Evolutionary conservation across 2,797 vertebrate genomes (phyloP), one percentile per base, ranked within the genome.

Genomic region (Brachyrhaphis roseni): DNA sequence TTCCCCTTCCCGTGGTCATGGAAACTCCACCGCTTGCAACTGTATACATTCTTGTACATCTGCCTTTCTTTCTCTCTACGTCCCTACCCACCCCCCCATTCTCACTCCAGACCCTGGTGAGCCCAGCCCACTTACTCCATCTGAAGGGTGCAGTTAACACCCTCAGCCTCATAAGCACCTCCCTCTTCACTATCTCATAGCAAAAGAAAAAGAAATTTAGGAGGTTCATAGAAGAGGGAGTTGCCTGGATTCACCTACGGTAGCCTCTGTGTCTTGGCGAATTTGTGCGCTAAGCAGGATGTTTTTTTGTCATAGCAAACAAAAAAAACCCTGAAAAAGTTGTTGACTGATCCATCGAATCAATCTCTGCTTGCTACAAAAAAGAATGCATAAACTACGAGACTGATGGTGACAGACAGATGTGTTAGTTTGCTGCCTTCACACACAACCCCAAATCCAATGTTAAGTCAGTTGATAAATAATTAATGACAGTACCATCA

Each of bases 1-100:
- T 95, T 91, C 95, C 95, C 96, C 97, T 96, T 92, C 82, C 94
- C 87, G 95, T 98, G 95, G 93, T 96, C 96, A 98, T 97, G 94
- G 97, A 93, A 98, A 98, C 97, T 88, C 89, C 12, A 92, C 95
- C 88, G 95, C 96, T 96, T 94, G 94, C 95, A 95, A 86, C 86
- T 15, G 84, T 81, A 53, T 26, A 91, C 78, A 82, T 90, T 91
- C 89, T 90, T 89, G 84, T 92, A 83, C 85, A 87, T 92, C 86
- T 90, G 82, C 84, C 89, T 89, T 45, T 80, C 47, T 74, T 51
- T 23, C 68, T 88, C 80, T 89, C 90, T 89, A 88, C 36, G 4
- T 68, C 64, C 64, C 88, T 84, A 83, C 87, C 79, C 89, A 90
- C 90, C 90, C 57, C 49, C 51, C 51, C 51, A 53, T 90, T 87